Evolutionary conservation across 2,797 vertebrate species (phyloP).

Genomic region (Rhinichthys osculus): DNA sequence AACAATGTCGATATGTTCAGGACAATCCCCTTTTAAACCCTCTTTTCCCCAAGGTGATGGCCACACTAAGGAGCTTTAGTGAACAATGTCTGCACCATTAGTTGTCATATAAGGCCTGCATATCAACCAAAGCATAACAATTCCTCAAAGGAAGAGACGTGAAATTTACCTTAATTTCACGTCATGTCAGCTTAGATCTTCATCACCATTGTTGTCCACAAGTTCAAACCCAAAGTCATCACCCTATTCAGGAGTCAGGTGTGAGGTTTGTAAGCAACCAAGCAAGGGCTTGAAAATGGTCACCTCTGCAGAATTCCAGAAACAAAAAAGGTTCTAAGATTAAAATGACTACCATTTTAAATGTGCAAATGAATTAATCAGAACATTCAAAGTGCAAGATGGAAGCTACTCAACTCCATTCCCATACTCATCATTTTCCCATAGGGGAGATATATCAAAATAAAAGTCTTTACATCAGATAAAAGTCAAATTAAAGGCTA

Average conservation of each 20-base stretch:
- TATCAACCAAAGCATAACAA: background rate
- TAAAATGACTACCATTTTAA: background rate
- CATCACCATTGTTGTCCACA: background rate
- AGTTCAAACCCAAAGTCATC: background rate
- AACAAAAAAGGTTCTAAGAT: background rate
- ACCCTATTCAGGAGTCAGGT: background rate
- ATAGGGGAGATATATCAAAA: background rate
- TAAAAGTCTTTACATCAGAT: background rate
- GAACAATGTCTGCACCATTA: background rate
- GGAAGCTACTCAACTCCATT: background rate
- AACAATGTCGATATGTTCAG: background rate
- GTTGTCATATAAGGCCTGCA: background rate
- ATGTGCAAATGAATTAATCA: background rate
- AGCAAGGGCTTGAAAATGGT: background rate
- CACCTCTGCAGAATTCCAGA: background rate
- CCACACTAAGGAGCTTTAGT: background rate
- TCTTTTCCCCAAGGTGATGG: background rate
- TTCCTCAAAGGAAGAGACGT: background rate
- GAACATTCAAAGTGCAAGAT: background rate
- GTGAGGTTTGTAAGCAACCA: background rate
- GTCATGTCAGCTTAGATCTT: background rate
- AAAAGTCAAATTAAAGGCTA: background rate
- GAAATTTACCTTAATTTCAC: background rate
- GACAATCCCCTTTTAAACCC: too few relatives aligned
- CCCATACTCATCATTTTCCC: background rate